phyloP scores from a whole-genome alignment of 1,140 invertebrate species.

The Notospermus geniculatus region DNA sequence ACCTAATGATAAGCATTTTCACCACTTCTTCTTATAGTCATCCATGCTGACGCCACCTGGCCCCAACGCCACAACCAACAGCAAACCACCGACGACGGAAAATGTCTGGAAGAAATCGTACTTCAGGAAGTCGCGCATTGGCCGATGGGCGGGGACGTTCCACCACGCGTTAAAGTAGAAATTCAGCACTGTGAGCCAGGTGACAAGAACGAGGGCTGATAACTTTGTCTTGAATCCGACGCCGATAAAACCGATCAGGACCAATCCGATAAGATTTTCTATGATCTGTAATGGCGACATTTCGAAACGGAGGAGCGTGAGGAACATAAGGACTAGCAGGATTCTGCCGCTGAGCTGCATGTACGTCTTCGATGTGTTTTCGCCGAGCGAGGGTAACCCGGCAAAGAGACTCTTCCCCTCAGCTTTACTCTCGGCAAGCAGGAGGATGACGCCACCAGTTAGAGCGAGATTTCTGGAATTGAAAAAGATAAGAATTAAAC shows the following conservation, averaged over 20 bases:
- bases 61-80: slow-evolving; percentile 97
- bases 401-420: slow-evolving; percentile 91
- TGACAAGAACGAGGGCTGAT: slow-evolving; percentile 88
- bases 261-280: slow-evolving; percentile 88
- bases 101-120: slow-evolving; percentile 99
- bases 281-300: slow-evolving; percentile 65
- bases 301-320: slow-evolving; percentile 92
- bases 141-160: slow-evolving; percentile 90
- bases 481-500: slow-evolving; percentile 8
- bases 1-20: slow-evolving; percentile 24
- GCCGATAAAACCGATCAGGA: slow-evolving; percentile 93
- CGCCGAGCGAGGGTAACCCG: slow-evolving; percentile 92
- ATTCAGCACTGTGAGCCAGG: slow-evolving; percentile 86
- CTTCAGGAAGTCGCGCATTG: slow-evolving; percentile 97
- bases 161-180: slow-evolving; percentile 98
- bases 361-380: slow-evolving; percentile 97
- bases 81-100: slow-evolving; percentile 96
- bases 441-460: slow-evolving; percentile 89
- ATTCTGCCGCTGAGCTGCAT: slow-evolving; percentile 93
- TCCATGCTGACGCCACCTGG: slow-evolving; percentile 97
- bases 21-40: slow-evolving; percentile 99
- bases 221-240: slow-evolving; percentile 98
- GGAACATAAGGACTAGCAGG: slow-evolving; percentile 97
- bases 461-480: slow-evolving; percentile 87
- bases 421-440: slow-evolving; percentile 89